Percentiles rank a stretch among this genome's conserved stretches.
These are phyloP conservation scores for Sander vitreus DNA, from an alignment of 2,113 vertebrate species.

Conservation along the genomic window DNA sequence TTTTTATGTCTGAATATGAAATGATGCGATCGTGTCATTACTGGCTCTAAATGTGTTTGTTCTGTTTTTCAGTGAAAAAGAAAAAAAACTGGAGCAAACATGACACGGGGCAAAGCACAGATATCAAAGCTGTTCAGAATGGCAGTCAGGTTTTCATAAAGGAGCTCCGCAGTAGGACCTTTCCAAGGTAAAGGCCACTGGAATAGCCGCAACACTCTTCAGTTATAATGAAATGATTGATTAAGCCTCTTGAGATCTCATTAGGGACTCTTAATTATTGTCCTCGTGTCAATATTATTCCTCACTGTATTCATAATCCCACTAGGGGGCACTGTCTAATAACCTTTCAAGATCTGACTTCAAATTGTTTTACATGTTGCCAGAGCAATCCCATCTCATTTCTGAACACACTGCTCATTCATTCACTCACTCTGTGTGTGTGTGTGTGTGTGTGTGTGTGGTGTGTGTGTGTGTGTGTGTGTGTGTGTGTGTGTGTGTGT, in stretches of 20 bases:
- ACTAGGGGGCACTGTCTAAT: slow-evolving; percentile 64
- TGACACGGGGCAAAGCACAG: slow-evolving; percentile 90
- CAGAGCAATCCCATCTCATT: no score
- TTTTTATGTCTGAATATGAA: not conserved
- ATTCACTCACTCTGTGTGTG: not conserved
- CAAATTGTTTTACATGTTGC: not conserved
- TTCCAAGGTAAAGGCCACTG: slow-evolving; percentile 89
- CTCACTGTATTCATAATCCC: slow-evolving; percentile 37
- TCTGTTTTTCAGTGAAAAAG: slow-evolving; percentile 91
- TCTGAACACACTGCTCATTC: no score
- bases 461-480: no score
- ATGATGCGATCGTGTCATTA: not conserved
- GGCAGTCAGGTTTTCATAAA: slow-evolving; percentile 99
- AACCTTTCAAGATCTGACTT: slow-evolving; percentile 1
- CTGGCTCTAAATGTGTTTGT: not conserved
- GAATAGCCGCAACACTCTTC: not conserved
- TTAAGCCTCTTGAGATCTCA: not conserved
- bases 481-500: not conserved
- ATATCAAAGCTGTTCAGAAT: slow-evolving; percentile 95
- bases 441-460: slow-evolving; percentile 15
- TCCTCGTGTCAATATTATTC: not conserved
- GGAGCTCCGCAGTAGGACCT: slow-evolving; percentile 95
- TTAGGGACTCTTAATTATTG: no score
- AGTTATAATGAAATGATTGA: not conserved
- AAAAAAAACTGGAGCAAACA: slow-evolving; percentile 97